Conservation (phyloP, 2,113 vertebrate species). For the Cyprinodon brontotheroides region DNA sequence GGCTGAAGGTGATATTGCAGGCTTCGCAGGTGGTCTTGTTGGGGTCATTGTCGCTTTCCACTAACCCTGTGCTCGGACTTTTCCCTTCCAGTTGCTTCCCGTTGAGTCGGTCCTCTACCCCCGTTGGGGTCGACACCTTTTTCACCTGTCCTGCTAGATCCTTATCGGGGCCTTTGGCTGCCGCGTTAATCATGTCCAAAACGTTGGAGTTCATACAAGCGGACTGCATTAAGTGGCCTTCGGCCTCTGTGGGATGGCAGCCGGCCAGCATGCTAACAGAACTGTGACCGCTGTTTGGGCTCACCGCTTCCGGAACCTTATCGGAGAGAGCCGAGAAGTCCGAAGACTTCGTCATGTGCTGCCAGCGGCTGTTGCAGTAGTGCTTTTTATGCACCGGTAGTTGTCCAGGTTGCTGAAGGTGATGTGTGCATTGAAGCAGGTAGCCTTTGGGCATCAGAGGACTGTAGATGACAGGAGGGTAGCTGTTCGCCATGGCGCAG, state of each 20-base stretch:
- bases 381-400: slow-evolving; percentile 99
- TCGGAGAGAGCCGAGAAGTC: slow-evolving; percentile 93
- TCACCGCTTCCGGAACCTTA: slow-evolving; percentile 92
- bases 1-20: slow-evolving; percentile 98
- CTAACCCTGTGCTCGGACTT: slow-evolving; percentile 82
- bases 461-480: slow-evolving; percentile 98
- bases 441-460: slow-evolving; percentile 98
- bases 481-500: slow-evolving; percentile 96
- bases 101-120: slow-evolving; percentile 88
- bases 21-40: slow-evolving; percentile 96
- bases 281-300: slow-evolving; percentile 90
- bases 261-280: slow-evolving; percentile 87
- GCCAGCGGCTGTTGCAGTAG: slow-evolving; percentile 99
- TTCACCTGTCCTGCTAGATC: slow-evolving; percentile 88
- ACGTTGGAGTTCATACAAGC: slow-evolving; percentile 91
- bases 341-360: slow-evolving; percentile 96
- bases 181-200: slow-evolving; percentile 91
- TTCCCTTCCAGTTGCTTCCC: slow-evolving; percentile 91
- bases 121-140: slow-evolving; percentile 84
- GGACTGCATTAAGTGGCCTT: slow-evolving; percentile 89
- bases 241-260: slow-evolving; percentile 87
- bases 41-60: slow-evolving; percentile 91
- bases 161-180: slow-evolving; percentile 90
- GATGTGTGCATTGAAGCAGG: slow-evolving; percentile 99
- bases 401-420: slow-evolving; percentile 99